Percentiles rank a stretch among this genome's conserved stretches.
These are phyloP conservation scores for Pseudopleuronectes americanus DNA, from an alignment of 2,797 vertebrate genomes.

Conservation along the genomic window DNA sequence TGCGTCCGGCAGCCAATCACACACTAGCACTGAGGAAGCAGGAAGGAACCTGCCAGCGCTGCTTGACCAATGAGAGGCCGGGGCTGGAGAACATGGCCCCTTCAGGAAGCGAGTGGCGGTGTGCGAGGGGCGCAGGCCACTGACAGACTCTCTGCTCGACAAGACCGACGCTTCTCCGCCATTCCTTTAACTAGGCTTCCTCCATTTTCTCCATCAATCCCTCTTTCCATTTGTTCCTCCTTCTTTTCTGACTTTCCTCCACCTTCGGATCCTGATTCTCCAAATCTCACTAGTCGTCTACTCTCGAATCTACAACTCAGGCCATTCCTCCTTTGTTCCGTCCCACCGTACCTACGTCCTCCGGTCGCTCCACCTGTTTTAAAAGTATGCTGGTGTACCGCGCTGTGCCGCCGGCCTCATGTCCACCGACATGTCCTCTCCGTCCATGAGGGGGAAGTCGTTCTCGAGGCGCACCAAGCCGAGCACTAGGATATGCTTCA, in stretches of 20 bases:
- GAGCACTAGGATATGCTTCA: conserved; percentile 74
- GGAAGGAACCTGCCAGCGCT: conserved; percentile 69
- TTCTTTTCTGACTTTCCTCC: not conserved
- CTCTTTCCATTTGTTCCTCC: not conserved
- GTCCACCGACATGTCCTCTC: conserved; percentile 71
- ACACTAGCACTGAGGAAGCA: conserved; percentile 60
- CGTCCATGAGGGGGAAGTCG: conserved; percentile 77
- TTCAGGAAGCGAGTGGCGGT: conserved; percentile 56
- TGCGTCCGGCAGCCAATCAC: conserved; percentile 51
- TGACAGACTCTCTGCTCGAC: conserved; percentile 51
- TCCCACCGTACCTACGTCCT: not conserved
- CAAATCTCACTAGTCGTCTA: not conserved
- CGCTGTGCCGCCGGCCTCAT: conserved; percentile 38
- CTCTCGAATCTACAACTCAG: not conserved
- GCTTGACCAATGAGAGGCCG: conserved; percentile 60
- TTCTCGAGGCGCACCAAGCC: conserved; percentile 58
- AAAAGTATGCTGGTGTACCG: conserved; percentile 72
- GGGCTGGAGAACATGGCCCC: conserved; percentile 39
- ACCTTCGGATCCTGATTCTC: not conserved
- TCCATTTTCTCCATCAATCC: not conserved
- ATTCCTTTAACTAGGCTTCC: not conserved
- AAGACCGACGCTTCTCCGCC: not conserved
- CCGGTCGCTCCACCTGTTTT: conserved; percentile 12
- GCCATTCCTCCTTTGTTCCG: not conserved
- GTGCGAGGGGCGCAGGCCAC: conserved; percentile 50